Evolutionary conservation across 2,888 invertebrate species (phyloP).

Genomic region (Zaprionus lineosus): DNA sequence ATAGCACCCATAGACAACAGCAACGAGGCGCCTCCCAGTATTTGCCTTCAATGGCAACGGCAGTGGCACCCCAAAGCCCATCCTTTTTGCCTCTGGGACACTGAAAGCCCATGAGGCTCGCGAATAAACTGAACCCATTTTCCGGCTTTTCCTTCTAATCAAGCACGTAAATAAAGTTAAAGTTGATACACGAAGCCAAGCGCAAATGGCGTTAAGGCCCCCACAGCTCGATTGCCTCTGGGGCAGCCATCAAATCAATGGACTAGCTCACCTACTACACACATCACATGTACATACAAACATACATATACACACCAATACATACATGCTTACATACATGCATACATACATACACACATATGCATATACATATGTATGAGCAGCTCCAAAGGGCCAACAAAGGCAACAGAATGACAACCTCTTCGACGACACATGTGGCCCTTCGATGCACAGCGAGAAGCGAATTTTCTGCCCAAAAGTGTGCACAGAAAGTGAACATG

Average conservation of each 20-base stretch:
- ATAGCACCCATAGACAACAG: constrained; percentile 48
- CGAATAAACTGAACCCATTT: constrained; percentile 7
- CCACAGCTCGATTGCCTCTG: constrained; percentile 43
- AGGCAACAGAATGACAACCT: constrained; percentile 68
- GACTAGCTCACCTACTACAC: constrained; percentile 44
- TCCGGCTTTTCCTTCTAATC: constrained; percentile 60
- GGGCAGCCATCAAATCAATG: constrained; percentile 63
- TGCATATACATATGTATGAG: too few species aligned
- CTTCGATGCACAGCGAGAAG: constrained; percentile 20
- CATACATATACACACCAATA: too few species aligned
- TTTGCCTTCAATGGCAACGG: too few species aligned
- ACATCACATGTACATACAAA: too few species aligned
- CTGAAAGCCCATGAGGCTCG: too few species aligned
- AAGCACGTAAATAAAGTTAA: constrained; percentile 77
- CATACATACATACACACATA: too few species aligned
- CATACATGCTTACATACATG: too few species aligned
- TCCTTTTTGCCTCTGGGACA: too few species aligned
- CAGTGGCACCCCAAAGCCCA: too few species aligned
- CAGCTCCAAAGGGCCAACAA: constrained; percentile 38
- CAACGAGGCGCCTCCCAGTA: constrained; percentile 17
- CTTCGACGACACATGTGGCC: constrained; percentile 45
- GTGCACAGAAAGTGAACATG: too few species aligned
- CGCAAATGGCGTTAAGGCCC: constrained; percentile 34
- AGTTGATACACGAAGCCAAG: constrained; percentile 58
- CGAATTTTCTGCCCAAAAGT: constrained; percentile 14